phyloP scores from a whole-genome alignment of 2,888 invertebrate genomes.

The Drosophila neutralis region DNA sequence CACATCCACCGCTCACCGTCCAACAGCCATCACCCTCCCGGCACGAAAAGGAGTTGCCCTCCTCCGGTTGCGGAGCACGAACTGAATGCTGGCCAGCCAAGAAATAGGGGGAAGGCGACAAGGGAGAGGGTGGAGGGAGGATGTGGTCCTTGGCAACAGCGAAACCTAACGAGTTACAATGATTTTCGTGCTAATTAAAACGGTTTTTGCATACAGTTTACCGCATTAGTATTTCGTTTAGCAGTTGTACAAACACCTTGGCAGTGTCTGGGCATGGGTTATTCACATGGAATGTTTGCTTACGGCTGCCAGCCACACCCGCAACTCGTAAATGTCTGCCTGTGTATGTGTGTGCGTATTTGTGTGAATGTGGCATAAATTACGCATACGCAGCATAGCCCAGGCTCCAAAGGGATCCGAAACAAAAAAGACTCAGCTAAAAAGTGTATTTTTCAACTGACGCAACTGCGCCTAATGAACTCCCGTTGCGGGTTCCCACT shows the following conservation, averaged over 20 bases:
- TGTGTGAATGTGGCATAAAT: conserved; percentile 62
- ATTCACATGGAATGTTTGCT: conserved; percentile 53
- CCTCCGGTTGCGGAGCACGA: conserved; percentile 5
- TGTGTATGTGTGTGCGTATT: conserved; percentile 15
- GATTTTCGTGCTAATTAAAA: conserved; percentile 81
- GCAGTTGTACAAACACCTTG: conserved; percentile 75
- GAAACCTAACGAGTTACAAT: conserved; percentile 80
- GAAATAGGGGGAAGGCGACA: conserved; percentile 7
- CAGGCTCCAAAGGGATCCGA: conserved; percentile 16
- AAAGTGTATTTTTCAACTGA: conserved; percentile 64
- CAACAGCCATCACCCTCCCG: not conserved
- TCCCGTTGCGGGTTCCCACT: conserved; percentile 56
- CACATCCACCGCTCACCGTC: not conserved
- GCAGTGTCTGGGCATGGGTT: conserved; percentile 42
- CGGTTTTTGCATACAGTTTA: conserved; percentile 81
- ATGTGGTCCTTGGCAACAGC: conserved; percentile 19
- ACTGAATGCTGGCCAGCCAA: conserved; percentile 32
- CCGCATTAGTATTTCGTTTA: conserved; percentile 80
- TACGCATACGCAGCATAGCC: conserved; percentile 69
- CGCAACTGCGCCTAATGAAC: conserved; percentile 73
- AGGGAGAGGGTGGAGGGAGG: not conserved
- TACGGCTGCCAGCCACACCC: conserved; percentile 27
- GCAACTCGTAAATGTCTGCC: not conserved
- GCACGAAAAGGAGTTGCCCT: conserved; percentile 36
- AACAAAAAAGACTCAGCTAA: conserved; percentile 50